Evolutionary conservation across 2,797 vertebrate genomes (phyloP).

Genomic region (Danionella dracula): DNA sequence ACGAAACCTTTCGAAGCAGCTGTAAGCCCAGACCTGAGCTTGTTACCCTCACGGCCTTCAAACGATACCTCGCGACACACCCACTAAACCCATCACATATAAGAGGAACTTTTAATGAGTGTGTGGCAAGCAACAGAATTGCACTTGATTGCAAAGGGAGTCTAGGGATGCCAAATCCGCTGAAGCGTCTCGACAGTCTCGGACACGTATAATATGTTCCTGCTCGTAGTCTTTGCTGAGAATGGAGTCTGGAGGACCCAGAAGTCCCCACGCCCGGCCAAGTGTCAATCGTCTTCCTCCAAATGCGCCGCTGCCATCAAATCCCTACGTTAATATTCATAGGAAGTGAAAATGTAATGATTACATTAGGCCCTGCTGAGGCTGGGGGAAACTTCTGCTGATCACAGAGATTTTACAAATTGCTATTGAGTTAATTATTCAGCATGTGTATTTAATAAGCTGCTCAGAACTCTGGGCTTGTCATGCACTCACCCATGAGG

Average conservation of each 20-base stretch:
- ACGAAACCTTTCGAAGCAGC: too few relatives aligned
- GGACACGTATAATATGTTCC: slow-evolving; percentile 28
- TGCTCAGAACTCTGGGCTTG: slow-evolving; percentile 56
- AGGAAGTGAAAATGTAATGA: slow-evolving; percentile 59
- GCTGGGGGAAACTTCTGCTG: slow-evolving; percentile 69
- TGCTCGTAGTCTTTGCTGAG: background rate
- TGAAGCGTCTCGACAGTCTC: slow-evolving; percentile 31
- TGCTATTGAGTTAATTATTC: slow-evolving; percentile 75
- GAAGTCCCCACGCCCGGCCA: slow-evolving; percentile 41
- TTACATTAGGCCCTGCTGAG: slow-evolving; percentile 72
- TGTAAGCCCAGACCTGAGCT: background rate
- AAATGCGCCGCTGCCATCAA: slow-evolving; percentile 53
- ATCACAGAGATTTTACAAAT: slow-evolving; percentile 71
- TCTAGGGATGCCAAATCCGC: slow-evolving; percentile 41
- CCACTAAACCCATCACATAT: slow-evolving; percentile 68
- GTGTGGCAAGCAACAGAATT: slow-evolving; percentile 64
- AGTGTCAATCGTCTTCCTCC: slow-evolving; percentile 61
- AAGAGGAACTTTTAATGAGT: slow-evolving; percentile 66
- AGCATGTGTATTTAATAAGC: slow-evolving; percentile 70
- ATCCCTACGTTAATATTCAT: slow-evolving; percentile 61
- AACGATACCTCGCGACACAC: slow-evolving; percentile 44
- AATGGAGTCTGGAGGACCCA: background rate
- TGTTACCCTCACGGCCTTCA: slow-evolving; percentile 22
- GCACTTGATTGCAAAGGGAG: slow-evolving; percentile 71
- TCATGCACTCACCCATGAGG: slow-evolving; percentile 51